phyloP scores from a whole-genome alignment of 2,113 vertebrate genomes.

The Prunella himalayana region DNA sequence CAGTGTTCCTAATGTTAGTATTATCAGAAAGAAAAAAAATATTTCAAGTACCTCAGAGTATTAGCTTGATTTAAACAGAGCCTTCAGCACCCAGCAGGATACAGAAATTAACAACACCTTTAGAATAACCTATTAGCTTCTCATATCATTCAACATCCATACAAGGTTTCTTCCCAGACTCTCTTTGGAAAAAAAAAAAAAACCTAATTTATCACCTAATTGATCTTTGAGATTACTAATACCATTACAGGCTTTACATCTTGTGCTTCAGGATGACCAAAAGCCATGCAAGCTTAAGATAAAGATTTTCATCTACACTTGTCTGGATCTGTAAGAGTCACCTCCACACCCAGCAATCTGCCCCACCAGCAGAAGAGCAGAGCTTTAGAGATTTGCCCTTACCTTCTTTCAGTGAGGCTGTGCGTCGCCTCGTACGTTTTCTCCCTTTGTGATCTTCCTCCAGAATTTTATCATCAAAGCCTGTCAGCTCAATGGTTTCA shows the following conservation, averaged over 20 bases:
- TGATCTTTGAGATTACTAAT: background rate
- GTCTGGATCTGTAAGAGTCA: background rate
- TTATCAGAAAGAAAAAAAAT: background rate
- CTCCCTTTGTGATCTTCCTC: slow-evolving; percentile 91
- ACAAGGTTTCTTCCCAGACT: background rate
- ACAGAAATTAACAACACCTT: background rate
- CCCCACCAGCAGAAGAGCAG: background rate
- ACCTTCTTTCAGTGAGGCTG: slow-evolving; percentile 88
- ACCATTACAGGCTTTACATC: background rate
- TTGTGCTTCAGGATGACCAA: background rate
- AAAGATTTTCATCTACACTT: background rate
- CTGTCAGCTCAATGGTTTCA: slow-evolving; percentile 96
- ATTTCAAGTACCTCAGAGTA: background rate
- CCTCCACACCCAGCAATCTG: background rate
- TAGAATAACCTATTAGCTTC: background rate
- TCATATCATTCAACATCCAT: background rate
- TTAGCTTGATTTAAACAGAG: background rate
- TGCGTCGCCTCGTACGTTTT: slow-evolving; percentile 84
- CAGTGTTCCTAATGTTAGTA: background rate
- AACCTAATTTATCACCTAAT: background rate
- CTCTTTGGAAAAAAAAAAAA: background rate
- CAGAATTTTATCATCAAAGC: slow-evolving; percentile 94
- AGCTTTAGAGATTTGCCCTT: background rate
- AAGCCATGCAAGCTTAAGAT: background rate
- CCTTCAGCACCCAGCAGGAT: background rate